Conservation (phyloP, 2,888 invertebrate species). For the Drosophila picticornis region DNA sequence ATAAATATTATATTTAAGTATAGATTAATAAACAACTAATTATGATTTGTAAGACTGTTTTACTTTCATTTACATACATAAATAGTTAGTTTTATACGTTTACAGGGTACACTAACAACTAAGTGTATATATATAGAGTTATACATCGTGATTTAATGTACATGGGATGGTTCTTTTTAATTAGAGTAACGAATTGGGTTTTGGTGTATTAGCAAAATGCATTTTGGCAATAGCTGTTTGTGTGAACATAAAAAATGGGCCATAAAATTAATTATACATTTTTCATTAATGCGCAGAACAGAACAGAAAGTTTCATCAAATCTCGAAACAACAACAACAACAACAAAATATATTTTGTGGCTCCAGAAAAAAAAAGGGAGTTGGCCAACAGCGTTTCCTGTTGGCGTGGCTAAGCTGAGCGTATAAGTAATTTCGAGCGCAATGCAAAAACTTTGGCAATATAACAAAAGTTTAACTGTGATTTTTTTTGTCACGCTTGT, state of each 20-base stretch:
- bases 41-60: background rate
- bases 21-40: conserved; percentile 21
- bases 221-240: conserved; percentile 26
- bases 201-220: conserved; percentile 41
- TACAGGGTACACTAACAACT: conserved; percentile 43
- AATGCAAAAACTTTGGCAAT: conserved; percentile 81
- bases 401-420: conserved; percentile 38
- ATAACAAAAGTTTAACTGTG: conserved; percentile 71
- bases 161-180: conserved; percentile 22
- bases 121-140: conserved; percentile 14
- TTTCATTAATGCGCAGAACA: conserved; percentile 56
- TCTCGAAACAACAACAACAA: conserved; percentile 11
- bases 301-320: conserved; percentile 35
- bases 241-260: conserved; percentile 29
- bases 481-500: conserved; percentile 76
- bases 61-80: conserved; percentile 14
- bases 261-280: conserved; percentile 59
- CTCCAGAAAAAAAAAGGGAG: conserved; percentile 6
- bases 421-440: conserved; percentile 68
- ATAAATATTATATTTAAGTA: conserved; percentile 10
- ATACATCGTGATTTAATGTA: conserved; percentile 32
- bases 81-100: conserved; percentile 10
- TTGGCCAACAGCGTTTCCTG: conserved; percentile 3
- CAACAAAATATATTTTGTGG: conserved; percentile 8
- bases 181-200: conserved; percentile 13